These are phyloP conservation scores for Phrynocephalus guinanensis DNA, from an alignment of 2,797 vertebrate species.

Conservation along the genomic window DNA sequence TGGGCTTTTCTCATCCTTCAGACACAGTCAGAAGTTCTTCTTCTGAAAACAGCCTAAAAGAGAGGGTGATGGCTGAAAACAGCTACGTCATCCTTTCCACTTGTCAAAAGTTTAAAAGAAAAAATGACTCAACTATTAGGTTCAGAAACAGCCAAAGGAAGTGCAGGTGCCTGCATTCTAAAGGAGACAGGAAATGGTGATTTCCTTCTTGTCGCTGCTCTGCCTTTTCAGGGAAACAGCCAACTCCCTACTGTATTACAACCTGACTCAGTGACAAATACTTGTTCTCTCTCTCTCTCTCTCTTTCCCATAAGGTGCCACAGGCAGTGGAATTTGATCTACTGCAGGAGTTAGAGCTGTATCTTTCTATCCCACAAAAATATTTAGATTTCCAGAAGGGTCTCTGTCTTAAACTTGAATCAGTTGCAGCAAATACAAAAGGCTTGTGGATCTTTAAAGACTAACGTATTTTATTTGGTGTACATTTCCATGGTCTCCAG, in stretches of 20 bases:
- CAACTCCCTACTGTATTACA: background rate
- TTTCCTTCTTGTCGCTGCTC: constrained; percentile 6
- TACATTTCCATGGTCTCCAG: too few species aligned
- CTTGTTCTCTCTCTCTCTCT: background rate
- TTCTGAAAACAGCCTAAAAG: background rate
- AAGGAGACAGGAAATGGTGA: constrained; percentile 4
- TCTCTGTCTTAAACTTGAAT: background rate
- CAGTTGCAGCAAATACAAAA: background rate
- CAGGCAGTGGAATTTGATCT: background rate
- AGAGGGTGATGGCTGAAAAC: background rate
- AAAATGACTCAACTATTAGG: fast-evolving
- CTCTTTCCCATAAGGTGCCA: background rate
- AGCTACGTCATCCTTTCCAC: background rate
- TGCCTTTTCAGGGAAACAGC: background rate
- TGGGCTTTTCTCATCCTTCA: background rate
- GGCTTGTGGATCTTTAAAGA: too few species aligned
- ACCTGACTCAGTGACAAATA: background rate
- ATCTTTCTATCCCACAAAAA: background rate
- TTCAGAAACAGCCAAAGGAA: background rate
- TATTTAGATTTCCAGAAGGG: background rate
- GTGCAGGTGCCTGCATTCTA: background rate
- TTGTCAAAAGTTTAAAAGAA: background rate
- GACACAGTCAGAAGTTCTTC: background rate
- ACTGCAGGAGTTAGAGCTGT: background rate
- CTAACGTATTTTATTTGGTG: too few species aligned